Evolutionary conservation across 2,888 invertebrate genomes (phyloP), one percentile per base, ranked within the genome.

Genomic region (Fragum sueziense): DNA sequence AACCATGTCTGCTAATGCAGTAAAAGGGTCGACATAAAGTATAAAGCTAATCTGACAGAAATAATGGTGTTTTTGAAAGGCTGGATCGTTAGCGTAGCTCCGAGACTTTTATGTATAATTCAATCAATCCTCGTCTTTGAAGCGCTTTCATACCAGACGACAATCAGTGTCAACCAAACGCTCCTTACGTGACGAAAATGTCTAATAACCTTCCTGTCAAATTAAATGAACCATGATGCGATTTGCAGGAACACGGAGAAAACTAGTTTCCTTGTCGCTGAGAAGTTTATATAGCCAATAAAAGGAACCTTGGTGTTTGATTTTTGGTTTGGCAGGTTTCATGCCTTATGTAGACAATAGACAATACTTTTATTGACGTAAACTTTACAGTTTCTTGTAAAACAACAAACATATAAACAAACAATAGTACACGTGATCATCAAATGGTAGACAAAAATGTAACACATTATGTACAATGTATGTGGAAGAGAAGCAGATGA

Each of bases 81-180:
- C 61, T 33, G 31, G 37, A 29, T 65, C 65, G 65, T 65, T 65
- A 65, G 41, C 27, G 65, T 65, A 65, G 65, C 65, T 65, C 41
- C 41, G 34, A 65, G 65, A 65, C 65, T 65, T 57, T 65, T 65
- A 65, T 34, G 41, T 65, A 65, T 65, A 65, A 65, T 65, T 65
- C 65, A 27, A 65, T 65, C 65, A 65, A 65, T 65, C 65, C 34
- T 65, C 41, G 65, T 65, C 65, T 34, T 41, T 41, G 65, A 65
- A 34, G 65, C 22, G 65, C 65, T 65, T 65, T 65, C 65, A 65
- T 41, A 65, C 47, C 20, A 65, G 65, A 65, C 65, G 41, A 65
- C 65, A 65, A 65, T 65, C 65, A 65, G 41, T 65, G 65, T 65
- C 65, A 65, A 37, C 65, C 65, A 65, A 65, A 65, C 65, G 41